Conservation (phyloP, 2,113 vertebrate genomes). For the Lota lota region DNA sequence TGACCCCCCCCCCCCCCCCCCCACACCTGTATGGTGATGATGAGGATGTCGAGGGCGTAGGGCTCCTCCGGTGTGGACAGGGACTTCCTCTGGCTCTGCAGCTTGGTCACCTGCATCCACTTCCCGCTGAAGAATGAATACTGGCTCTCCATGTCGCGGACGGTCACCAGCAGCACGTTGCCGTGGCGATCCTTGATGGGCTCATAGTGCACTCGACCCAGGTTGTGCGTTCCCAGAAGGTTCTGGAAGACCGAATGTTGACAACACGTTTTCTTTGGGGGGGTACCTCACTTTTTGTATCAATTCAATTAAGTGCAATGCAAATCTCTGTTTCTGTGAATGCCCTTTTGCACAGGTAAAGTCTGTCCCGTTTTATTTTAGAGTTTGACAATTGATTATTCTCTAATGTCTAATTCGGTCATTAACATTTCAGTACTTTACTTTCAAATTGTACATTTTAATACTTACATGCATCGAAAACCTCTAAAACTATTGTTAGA, state of each 20-base stretch:
- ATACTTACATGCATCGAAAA: too few species aligned
- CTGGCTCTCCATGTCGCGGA: constrained; percentile 87
- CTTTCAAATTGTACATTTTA: too few species aligned
- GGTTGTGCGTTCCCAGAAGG: constrained; percentile 91
- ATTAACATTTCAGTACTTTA: too few species aligned
- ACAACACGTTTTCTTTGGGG: background rate
- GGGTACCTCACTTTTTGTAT: too few species aligned
- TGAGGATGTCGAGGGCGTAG: constrained; percentile 91
- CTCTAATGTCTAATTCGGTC: too few species aligned
- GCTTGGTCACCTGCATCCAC: constrained; percentile 94
- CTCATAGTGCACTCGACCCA: constrained; percentile 93
- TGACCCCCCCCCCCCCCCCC: too few species aligned
- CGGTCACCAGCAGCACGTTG: constrained; percentile 89
- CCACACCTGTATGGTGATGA: constrained; percentile 94
- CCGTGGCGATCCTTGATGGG: constrained; percentile 96
- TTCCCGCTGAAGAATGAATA: constrained; percentile 90
- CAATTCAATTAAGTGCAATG: too few species aligned
- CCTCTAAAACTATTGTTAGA: too few species aligned
- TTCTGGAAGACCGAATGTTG: constrained; percentile 68
- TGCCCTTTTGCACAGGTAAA: too few species aligned
- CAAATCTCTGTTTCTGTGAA: too few species aligned
- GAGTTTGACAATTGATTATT: too few species aligned
- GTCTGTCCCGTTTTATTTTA: too few species aligned
- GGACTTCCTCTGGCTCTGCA: constrained; percentile 98
- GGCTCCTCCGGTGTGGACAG: constrained; percentile 96